These are phyloP conservation scores for Leucosticte australis DNA, from an alignment of 2,113 vertebrate species.

Conservation along the genomic window DNA sequence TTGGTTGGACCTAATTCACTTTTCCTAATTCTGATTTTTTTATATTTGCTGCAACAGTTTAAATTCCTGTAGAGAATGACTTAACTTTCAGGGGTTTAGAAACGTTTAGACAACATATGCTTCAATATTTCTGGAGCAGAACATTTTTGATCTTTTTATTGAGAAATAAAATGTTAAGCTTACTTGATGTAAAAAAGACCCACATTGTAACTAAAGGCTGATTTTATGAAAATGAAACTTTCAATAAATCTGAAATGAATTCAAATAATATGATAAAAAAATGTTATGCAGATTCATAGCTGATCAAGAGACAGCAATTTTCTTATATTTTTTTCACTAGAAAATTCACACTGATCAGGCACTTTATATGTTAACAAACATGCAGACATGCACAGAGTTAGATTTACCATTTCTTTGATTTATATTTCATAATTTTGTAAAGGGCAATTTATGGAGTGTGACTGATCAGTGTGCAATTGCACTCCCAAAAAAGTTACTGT, in stretches of 20 bases:
- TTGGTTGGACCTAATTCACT: not conserved
- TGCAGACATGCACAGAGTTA: accelerated
- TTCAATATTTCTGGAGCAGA: not conserved
- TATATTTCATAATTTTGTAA: not conserved
- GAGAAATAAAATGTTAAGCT: not conserved
- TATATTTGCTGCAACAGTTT: not conserved
- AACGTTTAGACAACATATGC: not conserved
- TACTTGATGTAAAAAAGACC: accelerated
- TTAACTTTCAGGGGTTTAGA: not conserved
- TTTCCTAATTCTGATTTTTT: not conserved
- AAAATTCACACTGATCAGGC: not conserved
- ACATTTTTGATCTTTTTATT: not conserved
- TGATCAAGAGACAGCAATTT: not conserved
- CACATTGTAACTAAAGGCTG: not conserved
- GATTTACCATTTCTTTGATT: not conserved
- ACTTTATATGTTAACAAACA: not conserved
- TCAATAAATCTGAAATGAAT: not conserved
- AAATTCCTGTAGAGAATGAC: not conserved
- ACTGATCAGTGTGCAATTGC: not conserved
- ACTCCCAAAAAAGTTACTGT: not conserved
- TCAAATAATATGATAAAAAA: not conserved
- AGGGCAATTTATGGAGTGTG: not conserved
- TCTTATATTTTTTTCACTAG: not conserved
- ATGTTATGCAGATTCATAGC: not conserved
- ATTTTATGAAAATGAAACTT: not conserved